Evolutionary conservation across 2,888 invertebrate species (phyloP), one percentile per base, ranked within the genome.

Genomic region (Eutolmus rufibarbis): DNA sequence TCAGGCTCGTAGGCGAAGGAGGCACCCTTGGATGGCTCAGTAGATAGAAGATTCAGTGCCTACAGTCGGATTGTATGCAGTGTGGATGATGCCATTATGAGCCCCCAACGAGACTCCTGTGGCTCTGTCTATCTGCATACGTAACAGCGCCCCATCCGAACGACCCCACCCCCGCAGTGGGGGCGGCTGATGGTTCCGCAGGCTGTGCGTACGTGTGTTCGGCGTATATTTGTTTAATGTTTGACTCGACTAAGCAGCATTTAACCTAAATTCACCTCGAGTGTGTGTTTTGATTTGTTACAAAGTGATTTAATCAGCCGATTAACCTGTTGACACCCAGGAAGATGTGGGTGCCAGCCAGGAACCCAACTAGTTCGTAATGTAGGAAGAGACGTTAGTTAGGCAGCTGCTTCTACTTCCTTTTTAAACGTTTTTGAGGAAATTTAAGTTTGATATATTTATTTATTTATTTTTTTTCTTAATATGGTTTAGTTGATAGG

Each of bases 221-320:
- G 66, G 28, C 66, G 34, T 56, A 31, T 76, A 34, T 76, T 76
- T 86, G 86, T 86, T 77, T 77, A 86, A 86, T 77, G 76, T 77
- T 51, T 76, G 77, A 86, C 74, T 86, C 86, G 76, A 86, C 86
- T 74, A 86, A 86, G 86, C 77, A 74, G 86, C 77, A 86, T 77
- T 86, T 86, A 86, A 86, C 86, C 86, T 56, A 86, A 77, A 86
- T 86, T 86, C 77, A 86, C 76, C 74, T 86, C 86, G 76, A 74
- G 77, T 86, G 86, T 86, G 74, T 86, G 74, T 86, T 86, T 76
- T 77, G 86, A 86, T 74, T 76, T 77, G 76, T 86, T 86, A 77
- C 76, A 77, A 77, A 86, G 77, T 86, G 86, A 86, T 86, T 86
- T 86, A 86, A 86, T 86, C 86, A 77, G 40, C 74, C 74, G 85